Evolutionary conservation across 2,113 vertebrate species (phyloP).

Genomic region (Sorex araneus): DNA sequence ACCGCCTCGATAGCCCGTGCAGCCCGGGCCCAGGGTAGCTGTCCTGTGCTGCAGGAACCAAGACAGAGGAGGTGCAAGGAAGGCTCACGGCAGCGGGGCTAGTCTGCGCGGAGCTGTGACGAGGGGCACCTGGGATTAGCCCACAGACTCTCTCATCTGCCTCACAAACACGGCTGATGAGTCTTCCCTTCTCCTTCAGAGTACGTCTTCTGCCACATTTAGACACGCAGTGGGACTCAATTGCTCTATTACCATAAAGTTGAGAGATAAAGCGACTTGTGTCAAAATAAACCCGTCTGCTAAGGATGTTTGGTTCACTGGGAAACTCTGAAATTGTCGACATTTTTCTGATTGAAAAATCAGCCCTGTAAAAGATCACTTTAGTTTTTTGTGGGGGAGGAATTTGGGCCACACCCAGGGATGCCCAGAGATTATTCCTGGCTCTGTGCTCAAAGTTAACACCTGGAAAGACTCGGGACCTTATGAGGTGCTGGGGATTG

Average conservation of each 20-base stretch:
- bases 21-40: neutral
- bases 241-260: neutral
- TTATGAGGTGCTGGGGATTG: too few species aligned
- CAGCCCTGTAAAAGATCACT: too few species aligned
- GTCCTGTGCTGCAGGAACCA: neutral
- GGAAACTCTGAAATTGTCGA: neutral
- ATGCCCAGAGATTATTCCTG: too few species aligned
- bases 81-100: too few species aligned
- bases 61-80: neutral
- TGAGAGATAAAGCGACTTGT: neutral
- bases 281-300: conserved; percentile 2
- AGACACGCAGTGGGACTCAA: neutral
- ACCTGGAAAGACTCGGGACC: too few species aligned
- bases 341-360: neutral
- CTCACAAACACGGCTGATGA: neutral
- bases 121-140: too few species aligned
- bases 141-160: neutral
- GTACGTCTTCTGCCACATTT: neutral
- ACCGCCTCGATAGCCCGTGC: neutral
- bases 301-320: neutral
- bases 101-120: too few species aligned
- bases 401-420: too few species aligned
- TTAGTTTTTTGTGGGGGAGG: too few species aligned
- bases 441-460: too few species aligned
- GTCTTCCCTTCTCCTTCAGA: neutral